phyloP scores from a whole-genome alignment of 2,888 invertebrate genomes.

The Orchesellides sinensis region DNA sequence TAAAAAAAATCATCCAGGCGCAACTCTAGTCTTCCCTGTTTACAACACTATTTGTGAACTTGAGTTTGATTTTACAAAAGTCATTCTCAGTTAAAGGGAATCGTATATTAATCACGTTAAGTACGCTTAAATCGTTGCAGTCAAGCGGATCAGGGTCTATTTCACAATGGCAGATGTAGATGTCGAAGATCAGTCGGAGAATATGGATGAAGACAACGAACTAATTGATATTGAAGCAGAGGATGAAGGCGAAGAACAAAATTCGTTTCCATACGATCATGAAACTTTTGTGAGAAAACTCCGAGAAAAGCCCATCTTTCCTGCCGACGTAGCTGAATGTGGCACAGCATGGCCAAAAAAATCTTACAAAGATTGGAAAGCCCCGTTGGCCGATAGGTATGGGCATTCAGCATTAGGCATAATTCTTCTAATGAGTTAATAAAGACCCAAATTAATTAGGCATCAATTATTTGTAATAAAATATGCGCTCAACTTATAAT shows the following conservation, averaged over 20 bases:
- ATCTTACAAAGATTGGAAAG: not conserved
- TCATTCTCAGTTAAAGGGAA: no score
- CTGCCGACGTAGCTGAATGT: conserved; percentile 3
- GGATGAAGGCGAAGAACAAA: not conserved
- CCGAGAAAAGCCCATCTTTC: conserved; percentile 11
- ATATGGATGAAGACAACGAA: not conserved
- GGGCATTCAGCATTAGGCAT: not conserved
- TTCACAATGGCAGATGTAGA: not conserved
- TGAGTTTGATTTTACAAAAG: no score
- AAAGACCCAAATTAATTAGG: no score
- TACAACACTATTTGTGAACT: no score
- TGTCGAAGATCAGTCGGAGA: not conserved
- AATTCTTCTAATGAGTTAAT: no score
- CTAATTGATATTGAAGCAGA: conserved; percentile 26
- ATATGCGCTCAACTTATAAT: not conserved
- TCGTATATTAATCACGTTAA: no score
- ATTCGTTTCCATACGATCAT: conserved; percentile 7
- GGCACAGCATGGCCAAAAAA: conserved; percentile 33
- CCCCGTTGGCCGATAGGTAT: not conserved
- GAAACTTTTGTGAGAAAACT: not conserved
- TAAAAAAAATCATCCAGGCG: no score
- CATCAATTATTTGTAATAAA: not conserved
- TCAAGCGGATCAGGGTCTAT: no score
- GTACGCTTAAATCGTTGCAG: no score
- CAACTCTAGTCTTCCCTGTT: no score